A percentile compares a stretch with the other conserved stretches of the same genome.
These are phyloP conservation scores for Sarcophilus harrisii DNA, from an alignment of 2,797 vertebrate genomes.

Conservation along the genomic window DNA sequence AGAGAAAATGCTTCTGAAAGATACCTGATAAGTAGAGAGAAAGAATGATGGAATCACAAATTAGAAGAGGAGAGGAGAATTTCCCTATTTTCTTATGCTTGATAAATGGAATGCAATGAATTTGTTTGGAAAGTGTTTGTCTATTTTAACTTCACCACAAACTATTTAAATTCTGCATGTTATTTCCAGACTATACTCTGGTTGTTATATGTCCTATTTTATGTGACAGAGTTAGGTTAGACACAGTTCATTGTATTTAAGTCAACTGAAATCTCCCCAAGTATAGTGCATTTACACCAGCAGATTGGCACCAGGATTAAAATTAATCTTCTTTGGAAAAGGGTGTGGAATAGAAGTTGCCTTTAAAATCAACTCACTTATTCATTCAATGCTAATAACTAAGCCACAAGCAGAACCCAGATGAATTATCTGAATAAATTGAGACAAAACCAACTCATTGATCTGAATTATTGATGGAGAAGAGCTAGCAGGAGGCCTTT, in stretches of 20 bases:
- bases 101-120: neutral
- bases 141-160: neutral
- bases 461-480: constrained; percentile 35
- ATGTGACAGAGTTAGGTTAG: neutral
- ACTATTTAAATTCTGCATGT: neutral
- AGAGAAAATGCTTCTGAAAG: constrained; percentile 38
- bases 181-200: neutral
- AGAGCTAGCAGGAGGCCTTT: neutral
- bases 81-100: neutral
- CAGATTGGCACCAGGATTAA: neutral
- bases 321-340: constrained; percentile 7
- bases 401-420: constrained; percentile 24
- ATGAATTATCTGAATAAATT: constrained; percentile 18
- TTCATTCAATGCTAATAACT: constrained; percentile 5
- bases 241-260: neutral
- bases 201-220: neutral
- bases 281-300: neutral
- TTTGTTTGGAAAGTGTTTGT: neutral
- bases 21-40: constrained; percentile 28
- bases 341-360: neutral
- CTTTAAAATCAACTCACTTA: constrained; percentile 29
- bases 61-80: constrained; percentile 6
- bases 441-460: neutral
- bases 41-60: constrained; percentile 46
- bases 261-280: constrained; percentile 14